These are phyloP conservation scores for Falco punctatus DNA, from an alignment of 2,113 vertebrate genomes.

Conservation along the genomic window DNA sequence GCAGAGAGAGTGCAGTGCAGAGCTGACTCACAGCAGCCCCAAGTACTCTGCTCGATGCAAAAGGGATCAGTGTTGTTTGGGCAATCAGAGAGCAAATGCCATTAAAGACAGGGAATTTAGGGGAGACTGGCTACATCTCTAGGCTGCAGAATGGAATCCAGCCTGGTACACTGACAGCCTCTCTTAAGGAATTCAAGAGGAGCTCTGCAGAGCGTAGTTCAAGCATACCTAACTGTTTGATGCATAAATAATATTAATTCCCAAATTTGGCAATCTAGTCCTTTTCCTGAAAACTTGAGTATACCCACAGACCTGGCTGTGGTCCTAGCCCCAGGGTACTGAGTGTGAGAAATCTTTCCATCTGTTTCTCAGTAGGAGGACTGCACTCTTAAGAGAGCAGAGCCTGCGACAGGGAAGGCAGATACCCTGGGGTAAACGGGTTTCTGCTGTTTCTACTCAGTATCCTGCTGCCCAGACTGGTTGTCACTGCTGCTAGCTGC, in stretches of 20 bases:
- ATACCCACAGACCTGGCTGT: not conserved
- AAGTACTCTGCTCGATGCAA: not conserved
- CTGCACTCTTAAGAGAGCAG: not conserved
- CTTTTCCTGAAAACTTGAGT: not conserved
- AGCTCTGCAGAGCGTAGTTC: not conserved
- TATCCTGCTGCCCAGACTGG: not conserved
- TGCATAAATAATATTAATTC: not conserved
- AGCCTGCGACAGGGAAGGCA: not conserved
- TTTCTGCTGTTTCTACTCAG: not conserved
- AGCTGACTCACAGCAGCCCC: not conserved
- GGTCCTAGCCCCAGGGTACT: not conserved
- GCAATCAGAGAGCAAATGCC: not conserved
- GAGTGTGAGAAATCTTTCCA: not conserved
- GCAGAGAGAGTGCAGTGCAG: not conserved
- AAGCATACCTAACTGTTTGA: not conserved
- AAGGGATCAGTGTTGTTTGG: not conserved
- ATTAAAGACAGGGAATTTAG: not conserved
- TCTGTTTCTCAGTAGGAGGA: not conserved
- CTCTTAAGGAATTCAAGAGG: not conserved
- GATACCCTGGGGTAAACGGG: not conserved
- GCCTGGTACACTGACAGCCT: not conserved
- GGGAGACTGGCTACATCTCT: not conserved
- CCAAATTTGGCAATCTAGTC: not conserved
- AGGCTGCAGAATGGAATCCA: not conserved
- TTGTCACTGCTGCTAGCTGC: not conserved